phyloP scores from a whole-genome alignment of 2,113 vertebrate genomes.

The Campylorhamphus procurvoides region DNA sequence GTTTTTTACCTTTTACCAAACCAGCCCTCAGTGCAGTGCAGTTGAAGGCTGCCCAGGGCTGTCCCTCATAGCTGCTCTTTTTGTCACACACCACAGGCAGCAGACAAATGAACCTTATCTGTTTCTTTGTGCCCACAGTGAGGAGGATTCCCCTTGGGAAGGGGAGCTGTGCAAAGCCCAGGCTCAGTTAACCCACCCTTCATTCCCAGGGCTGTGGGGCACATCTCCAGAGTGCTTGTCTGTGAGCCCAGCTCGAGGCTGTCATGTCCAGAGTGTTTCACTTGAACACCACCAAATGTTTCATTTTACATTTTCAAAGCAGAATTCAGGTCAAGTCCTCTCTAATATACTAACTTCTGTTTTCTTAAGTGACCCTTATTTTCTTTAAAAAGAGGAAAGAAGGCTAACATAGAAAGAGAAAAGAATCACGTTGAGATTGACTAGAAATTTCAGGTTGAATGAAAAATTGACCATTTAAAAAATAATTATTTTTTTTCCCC shows the following conservation, averaged over 20 bases:
- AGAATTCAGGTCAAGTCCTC: neutral
- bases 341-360: neutral
- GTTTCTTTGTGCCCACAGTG: neutral
- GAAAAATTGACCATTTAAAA: neutral
- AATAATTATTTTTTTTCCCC: neutral
- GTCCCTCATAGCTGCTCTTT: neutral
- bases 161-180: neutral
- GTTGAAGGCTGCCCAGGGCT: neutral
- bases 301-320: neutral
- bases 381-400: neutral
- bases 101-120: neutral
- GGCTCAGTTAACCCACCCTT: neutral
- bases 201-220: rapidly evolving
- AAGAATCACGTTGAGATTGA: neutral
- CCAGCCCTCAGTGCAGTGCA: neutral
- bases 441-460: neutral
- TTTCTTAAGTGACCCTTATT: neutral
- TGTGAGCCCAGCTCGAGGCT: rapidly evolving
- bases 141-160: neutral
- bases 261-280: neutral
- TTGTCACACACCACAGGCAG: neutral
- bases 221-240: no score
- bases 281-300: neutral
- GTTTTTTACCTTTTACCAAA: neutral
- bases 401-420: neutral